Evolutionary conservation across 2,797 vertebrate species (phyloP).

Genomic region (Tokudaia muenninki): DNA sequence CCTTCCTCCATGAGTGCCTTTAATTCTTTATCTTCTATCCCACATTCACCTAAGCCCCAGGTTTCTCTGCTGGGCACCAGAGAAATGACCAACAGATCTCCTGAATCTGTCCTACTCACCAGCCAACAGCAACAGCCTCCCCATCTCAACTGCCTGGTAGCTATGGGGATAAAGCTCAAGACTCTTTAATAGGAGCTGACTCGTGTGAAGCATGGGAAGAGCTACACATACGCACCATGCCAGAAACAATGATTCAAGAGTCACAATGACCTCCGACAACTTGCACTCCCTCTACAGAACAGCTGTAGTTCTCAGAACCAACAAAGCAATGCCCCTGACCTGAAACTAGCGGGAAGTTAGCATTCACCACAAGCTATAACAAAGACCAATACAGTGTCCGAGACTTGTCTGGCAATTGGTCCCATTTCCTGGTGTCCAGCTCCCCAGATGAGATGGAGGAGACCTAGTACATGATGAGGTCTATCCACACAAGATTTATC

Average conservation of each 20-base stretch:
- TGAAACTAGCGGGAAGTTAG: not conserved
- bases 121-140: slow-evolving; percentile 65
- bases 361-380: rapidly evolving
- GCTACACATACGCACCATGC: not conserved
- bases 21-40: not conserved
- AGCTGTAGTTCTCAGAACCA: not conserved
- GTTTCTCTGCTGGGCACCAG: not conserved
- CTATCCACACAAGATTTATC: not conserved
- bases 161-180: not conserved
- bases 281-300: not conserved
- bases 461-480: not conserved
- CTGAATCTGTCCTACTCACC: slow-evolving; percentile 73
- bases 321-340: not conserved
- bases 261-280: slow-evolving; percentile 41
- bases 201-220: not conserved
- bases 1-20: not conserved
- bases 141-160: slow-evolving; percentile 40
- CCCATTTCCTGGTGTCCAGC: not conserved
- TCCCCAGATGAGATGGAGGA: not conserved
- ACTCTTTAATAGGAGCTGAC: slow-evolving; percentile 28
- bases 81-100: not conserved
- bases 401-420: not conserved
- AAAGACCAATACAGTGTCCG: not conserved
- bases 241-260: slow-evolving; percentile 34
- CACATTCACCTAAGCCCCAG: not conserved